Evolutionary conservation across 2,888 invertebrate species (phyloP), one percentile per base, ranked within the genome.

Genomic region (Drosophila greeni): DNA sequence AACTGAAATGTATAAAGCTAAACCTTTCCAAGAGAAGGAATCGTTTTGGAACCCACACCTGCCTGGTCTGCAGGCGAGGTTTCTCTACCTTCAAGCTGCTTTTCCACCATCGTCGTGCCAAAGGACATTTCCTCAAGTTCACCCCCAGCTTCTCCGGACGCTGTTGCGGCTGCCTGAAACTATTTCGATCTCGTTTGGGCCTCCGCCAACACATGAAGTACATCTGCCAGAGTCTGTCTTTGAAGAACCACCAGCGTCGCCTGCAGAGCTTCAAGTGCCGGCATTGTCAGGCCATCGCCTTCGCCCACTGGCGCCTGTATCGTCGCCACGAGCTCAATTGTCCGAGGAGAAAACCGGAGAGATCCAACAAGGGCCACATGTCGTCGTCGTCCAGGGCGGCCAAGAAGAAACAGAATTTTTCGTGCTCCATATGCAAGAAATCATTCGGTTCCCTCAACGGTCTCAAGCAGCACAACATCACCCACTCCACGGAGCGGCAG

Each of bases 381-480:
- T 4, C 18, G 7, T 26, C 43, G 16, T 16, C 26, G 18, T 14
- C 20, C 9, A 20, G 14, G 5, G 31, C 29, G 14, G n/a, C 24
- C 1, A 51, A 47, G 36, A 59, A 34, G 39, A 34, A 43, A 29
- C 51, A 36, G 14, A n/a, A 24, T 24, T 81, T 78, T 42, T 62
- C n/a, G 37, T 85, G 86, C 29, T 18, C 42, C 14, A 31, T 66
- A 12, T 84, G 84, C 69, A 59, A 71, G 34, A 84, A 84, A 51
- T 42, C 53, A 0, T 84, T 84, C 16, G 48, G 69, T 20, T 83
- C 79, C 26, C 57, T 65, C 8, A 84, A 76, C 12, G 77, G 85
- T 0, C 78, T 89, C 5, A 80, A 82, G 18, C 89, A 89, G 66
- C 89, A 89, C 72, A 83, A 84, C 52, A 86, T 87, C 16, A 88